Percentiles rank a stretch among this genome's conserved stretches.
Evolutionary conservation across 2,797 vertebrate species (phyloP).

Genomic region (Loriculus beryllinus): DNA sequence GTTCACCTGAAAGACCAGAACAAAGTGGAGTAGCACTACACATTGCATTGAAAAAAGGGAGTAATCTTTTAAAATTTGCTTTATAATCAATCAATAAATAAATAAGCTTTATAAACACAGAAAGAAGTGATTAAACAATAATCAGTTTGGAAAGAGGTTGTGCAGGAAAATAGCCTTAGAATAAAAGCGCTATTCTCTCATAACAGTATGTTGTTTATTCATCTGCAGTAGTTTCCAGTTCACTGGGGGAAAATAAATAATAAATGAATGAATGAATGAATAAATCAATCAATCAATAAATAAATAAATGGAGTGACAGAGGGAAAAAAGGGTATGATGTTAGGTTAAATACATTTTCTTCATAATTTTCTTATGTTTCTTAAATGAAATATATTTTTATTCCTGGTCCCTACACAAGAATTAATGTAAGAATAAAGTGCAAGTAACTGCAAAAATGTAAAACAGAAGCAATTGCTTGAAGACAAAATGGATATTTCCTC

Average conservation of each 20-base stretch:
- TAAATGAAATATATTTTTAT: not conserved
- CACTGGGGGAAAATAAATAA: not conserved
- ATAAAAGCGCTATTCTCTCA: not conserved
- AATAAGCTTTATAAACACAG: not conserved
- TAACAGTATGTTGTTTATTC: not conserved
- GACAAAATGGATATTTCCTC: not conserved
- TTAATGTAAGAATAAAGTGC: not conserved
- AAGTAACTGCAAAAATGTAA: slow-evolving; percentile 37
- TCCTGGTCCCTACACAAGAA: not conserved
- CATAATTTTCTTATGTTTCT: not conserved
- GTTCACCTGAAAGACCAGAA: not conserved
- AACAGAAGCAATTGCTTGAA: not conserved
- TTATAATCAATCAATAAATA: not conserved
- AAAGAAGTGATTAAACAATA: not conserved
- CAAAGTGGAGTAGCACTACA: not conserved
- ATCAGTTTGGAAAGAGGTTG: not conserved
- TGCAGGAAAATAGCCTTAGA: not conserved
- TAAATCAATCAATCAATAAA: rapidly evolving
- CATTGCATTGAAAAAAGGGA: not conserved
- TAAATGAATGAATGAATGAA: not conserved
- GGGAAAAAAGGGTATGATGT: not conserved
- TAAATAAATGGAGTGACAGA: not conserved
- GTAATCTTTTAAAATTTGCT: not conserved
- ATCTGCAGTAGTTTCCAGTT: not conserved
- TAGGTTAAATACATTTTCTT: not conserved